Conservation (phyloP, 2,888 invertebrate species). For the Portevinia maculata region DNA sequence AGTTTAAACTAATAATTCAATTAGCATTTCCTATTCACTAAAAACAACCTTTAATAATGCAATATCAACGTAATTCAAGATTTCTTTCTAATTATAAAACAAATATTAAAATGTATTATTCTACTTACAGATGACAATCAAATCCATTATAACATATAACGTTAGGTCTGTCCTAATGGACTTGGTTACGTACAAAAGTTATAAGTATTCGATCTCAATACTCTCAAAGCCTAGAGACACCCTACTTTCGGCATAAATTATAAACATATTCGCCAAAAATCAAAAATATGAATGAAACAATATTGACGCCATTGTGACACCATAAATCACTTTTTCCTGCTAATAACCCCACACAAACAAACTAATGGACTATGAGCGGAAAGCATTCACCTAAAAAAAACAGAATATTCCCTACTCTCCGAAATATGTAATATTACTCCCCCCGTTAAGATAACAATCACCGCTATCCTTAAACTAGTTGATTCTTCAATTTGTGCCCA, state of each 20-base stretch:
- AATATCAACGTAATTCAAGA: slow-evolving; percentile 26
- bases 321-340: too few species aligned
- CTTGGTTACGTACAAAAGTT: too few species aligned
- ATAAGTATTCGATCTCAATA: too few species aligned
- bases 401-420: neutral
- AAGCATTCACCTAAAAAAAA: neutral
- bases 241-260: too few species aligned
- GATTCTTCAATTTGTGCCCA: slow-evolving; percentile 14
- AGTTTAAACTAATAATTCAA: neutral
- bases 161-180: too few species aligned
- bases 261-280: too few species aligned
- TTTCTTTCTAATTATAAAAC: slow-evolving; percentile 14
- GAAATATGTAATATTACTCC: neutral
- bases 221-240: too few species aligned
- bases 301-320: slow-evolving; percentile 4
- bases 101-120: too few species aligned
- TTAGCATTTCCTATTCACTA: neutral
- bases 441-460: slow-evolving; percentile 7
- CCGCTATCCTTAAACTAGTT: slow-evolving; percentile 14
- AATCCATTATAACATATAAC: too few species aligned
- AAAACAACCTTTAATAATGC: neutral
- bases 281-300: neutral
- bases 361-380: neutral
- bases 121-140: too few species aligned
- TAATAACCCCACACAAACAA: too few species aligned